phyloP scores from a whole-genome alignment of 1,140 invertebrate species.

The Capitella teleta region DNA sequence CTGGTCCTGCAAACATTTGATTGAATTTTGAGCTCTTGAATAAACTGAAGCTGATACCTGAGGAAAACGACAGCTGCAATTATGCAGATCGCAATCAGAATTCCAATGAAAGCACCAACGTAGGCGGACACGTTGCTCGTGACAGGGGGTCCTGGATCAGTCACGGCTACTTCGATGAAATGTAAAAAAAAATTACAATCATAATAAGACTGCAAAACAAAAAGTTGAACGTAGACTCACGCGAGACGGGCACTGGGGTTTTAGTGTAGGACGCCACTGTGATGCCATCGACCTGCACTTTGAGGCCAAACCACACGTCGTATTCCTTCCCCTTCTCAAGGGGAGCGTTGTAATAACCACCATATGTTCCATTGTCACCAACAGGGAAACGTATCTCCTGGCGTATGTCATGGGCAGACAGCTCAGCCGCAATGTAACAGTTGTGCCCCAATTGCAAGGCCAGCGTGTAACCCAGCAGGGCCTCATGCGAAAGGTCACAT shows the following conservation, averaged over 20 bases:
- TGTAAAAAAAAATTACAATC: no score
- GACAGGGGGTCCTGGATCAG: no score
- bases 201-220: no score
- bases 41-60: no score
- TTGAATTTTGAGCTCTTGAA: no score
- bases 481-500: conserved; percentile 15
- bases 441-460: conserved; percentile 50
- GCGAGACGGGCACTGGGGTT: background rate
- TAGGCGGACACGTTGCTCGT: no score
- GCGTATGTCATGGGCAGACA: conserved; percentile 42
- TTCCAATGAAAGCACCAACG: no score
- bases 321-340: conserved; percentile 52
- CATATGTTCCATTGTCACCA: conserved; percentile 62
- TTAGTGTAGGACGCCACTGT: background rate
- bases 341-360: conserved; percentile 67
- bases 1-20: no score
- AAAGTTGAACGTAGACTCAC: no score
- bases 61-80: no score
- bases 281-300: conserved; percentile 55
- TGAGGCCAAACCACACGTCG: conserved; percentile 59
- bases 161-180: no score
- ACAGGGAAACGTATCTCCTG: conserved; percentile 61
- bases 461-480: conserved; percentile 29
- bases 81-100: no score
- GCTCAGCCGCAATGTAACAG: conserved; percentile 70